These are phyloP conservation scores for Arizona elegans DNA, from an alignment of 2,113 vertebrate genomes.

Conservation along the genomic window DNA sequence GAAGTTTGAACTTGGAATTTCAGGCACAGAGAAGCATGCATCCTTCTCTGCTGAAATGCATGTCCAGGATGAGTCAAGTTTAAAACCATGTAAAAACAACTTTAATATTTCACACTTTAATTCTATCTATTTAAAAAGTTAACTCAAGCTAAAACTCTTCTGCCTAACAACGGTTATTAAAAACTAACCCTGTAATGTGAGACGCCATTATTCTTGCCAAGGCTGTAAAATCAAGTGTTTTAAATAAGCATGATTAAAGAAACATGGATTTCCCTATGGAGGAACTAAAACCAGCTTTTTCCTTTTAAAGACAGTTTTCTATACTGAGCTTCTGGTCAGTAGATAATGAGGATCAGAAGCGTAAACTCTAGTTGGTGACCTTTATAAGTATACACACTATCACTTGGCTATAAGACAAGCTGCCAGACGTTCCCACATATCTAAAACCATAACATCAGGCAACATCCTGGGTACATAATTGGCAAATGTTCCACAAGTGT, in stretches of 20 bases:
- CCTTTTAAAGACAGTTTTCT: constrained; percentile 46
- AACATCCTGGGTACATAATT: neutral
- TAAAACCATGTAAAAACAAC: constrained; percentile 52
- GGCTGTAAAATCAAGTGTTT: constrained; percentile 63
- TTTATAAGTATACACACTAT: neutral
- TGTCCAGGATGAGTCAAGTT: constrained; percentile 45
- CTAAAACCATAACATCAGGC: neutral
- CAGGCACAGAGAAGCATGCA: constrained; percentile 31
- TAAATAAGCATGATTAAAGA: constrained; percentile 49
- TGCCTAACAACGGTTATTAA: constrained; percentile 57
- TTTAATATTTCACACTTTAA: constrained; percentile 59
- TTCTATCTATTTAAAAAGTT: constrained; percentile 56
- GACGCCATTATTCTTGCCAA: constrained; percentile 51
- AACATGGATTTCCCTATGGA: constrained; percentile 55
- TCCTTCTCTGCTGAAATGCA: constrained; percentile 42
- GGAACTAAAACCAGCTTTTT: constrained; percentile 47
- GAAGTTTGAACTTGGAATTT: neutral
- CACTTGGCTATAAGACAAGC: neutral
- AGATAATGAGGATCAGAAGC: constrained; percentile 54
- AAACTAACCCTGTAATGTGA: constrained; percentile 51
- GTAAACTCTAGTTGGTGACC: neutral
- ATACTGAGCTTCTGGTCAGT: constrained; percentile 47
- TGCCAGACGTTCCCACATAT: neutral
- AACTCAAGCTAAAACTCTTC: constrained; percentile 57
- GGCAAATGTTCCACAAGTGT: neutral